phyloP scores from a whole-genome alignment of 2,888 invertebrate genomes.

The Amphipyra tragopoginis region DNA sequence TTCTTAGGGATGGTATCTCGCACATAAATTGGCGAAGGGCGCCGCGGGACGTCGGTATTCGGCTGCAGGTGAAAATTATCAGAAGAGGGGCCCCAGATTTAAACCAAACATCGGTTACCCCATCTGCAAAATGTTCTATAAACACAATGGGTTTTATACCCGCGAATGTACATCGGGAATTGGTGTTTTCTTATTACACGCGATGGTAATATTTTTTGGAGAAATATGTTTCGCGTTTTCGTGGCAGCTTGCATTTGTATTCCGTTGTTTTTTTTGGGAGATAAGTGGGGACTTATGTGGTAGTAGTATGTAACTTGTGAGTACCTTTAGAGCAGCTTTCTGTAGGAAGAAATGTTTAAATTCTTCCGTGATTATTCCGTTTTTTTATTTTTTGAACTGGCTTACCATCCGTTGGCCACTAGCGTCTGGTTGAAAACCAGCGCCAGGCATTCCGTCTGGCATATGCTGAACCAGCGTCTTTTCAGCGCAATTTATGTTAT shows the following conservation, averaged over 20 bases:
- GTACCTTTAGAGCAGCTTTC: background rate
- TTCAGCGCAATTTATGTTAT: too few relatives aligned
- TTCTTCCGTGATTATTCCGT: background rate
- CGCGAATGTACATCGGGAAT: constrained; percentile 57
- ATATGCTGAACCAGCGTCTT: too few relatives aligned
- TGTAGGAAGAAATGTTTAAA: background rate
- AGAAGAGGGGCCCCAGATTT: constrained; percentile 82
- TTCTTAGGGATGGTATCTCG: constrained; percentile 86
- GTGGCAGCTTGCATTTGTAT: constrained; percentile 36
- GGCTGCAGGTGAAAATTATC: constrained; percentile 88
- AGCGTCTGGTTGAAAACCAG: too few relatives aligned
- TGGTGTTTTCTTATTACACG: constrained; percentile 60
- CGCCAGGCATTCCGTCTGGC: too few relatives aligned
- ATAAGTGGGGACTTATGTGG: constrained; percentile 40
- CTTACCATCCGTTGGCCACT: too few relatives aligned
- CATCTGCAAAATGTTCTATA: constrained; percentile 57
- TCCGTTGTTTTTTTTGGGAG: constrained; percentile 36
- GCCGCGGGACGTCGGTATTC: constrained; percentile 60
- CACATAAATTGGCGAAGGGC: constrained; percentile 82
- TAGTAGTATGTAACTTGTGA: background rate
- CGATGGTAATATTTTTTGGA: constrained; percentile 53
- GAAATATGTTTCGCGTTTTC: constrained; percentile 43
- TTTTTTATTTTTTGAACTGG: too few relatives aligned
- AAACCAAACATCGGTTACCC: constrained; percentile 81
- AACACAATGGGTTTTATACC: constrained; percentile 58